phyloP scores from a whole-genome alignment of 2,797 vertebrate genomes.

The Balearica regulorum region DNA sequence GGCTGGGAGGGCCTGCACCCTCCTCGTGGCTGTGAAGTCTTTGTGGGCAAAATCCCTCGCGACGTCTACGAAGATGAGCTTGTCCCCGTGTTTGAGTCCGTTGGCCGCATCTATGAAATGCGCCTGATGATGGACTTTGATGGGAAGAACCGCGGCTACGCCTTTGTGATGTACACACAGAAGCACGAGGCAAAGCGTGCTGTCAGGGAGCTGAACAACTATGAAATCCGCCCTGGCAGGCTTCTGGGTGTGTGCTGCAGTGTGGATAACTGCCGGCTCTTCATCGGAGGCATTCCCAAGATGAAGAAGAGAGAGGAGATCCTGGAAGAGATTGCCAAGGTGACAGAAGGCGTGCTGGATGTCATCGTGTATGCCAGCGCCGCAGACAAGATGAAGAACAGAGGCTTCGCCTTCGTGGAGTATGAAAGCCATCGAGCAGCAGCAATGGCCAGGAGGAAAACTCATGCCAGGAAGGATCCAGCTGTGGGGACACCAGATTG shows the following conservation, averaged over 20 bases:
- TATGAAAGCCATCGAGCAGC: conserved; percentile 97
- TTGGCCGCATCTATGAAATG: conserved; percentile 97
- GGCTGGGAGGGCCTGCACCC: conserved; percentile 90
- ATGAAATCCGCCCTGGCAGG: conserved; percentile 92
- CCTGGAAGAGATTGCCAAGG: conserved; percentile 96
- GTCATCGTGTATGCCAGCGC: conserved; percentile 98
- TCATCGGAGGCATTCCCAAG: conserved; percentile 98
- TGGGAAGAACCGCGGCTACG: conserved; percentile 96
- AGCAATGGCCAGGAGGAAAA: conserved; percentile 97
- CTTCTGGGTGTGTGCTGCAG: conserved; percentile 96
- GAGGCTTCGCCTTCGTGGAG: conserved; percentile 97
- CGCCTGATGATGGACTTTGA: conserved; percentile 99
- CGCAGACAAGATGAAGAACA: conserved; percentile 99
- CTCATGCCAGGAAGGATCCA: conserved; percentile 98
- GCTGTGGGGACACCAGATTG: conserved; percentile 98
- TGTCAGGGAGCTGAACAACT: conserved; percentile 96
- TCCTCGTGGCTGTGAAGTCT: conserved; percentile 94
- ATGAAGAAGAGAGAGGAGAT: conserved; percentile 99
- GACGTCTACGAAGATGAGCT: conserved; percentile 98
- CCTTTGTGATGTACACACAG: conserved; percentile 96
- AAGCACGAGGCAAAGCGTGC: conserved; percentile 95
- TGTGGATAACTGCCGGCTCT: conserved; percentile 97
- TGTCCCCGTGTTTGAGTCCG: conserved; percentile 92
- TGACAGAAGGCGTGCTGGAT: conserved; percentile 95
- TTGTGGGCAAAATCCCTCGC: conserved; percentile 96